A percentile compares a stretch with the other conserved stretches of the same genome.
Evolutionary conservation across 2,888 invertebrate species (phyloP).

Genomic region (Zhuqinia jingwanae): DNA sequence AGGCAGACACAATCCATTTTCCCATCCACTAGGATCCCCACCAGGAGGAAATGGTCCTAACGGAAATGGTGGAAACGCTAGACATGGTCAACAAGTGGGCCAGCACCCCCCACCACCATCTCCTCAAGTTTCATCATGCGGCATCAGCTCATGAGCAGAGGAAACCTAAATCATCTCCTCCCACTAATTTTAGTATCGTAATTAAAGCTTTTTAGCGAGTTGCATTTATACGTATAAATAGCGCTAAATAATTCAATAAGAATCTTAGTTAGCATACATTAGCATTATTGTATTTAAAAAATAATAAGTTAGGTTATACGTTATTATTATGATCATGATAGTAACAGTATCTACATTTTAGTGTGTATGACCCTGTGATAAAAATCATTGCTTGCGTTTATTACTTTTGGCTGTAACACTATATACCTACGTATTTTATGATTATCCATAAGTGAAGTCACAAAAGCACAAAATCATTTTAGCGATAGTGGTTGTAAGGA

Average conservation of each 20-base stretch:
- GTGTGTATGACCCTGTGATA: conserved; percentile 38
- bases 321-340: background rate
- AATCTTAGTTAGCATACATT: too few relatives aligned
- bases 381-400: too few relatives aligned
- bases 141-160: conserved; percentile 85
- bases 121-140: conserved; percentile 32
- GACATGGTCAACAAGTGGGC: conserved; percentile 58
- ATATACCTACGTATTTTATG: too few relatives aligned
- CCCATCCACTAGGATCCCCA: conserved; percentile 58
- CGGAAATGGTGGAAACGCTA: conserved; percentile 1
- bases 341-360: background rate
- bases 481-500: too few relatives aligned
- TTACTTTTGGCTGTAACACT: too few relatives aligned
- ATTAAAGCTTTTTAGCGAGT: background rate
- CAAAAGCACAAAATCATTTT: too few relatives aligned
- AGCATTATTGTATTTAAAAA: too few relatives aligned
- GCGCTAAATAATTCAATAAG: too few relatives aligned
- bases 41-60: background rate
- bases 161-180: conserved; percentile 86
- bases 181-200: background rate
- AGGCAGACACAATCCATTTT: conserved; percentile 57
- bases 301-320: too few relatives aligned
- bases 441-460: too few relatives aligned
- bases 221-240: background rate
- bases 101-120: conserved; percentile 51